Conservation (phyloP, 2,113 vertebrate genomes). For the Macrotus californicus region DNA sequence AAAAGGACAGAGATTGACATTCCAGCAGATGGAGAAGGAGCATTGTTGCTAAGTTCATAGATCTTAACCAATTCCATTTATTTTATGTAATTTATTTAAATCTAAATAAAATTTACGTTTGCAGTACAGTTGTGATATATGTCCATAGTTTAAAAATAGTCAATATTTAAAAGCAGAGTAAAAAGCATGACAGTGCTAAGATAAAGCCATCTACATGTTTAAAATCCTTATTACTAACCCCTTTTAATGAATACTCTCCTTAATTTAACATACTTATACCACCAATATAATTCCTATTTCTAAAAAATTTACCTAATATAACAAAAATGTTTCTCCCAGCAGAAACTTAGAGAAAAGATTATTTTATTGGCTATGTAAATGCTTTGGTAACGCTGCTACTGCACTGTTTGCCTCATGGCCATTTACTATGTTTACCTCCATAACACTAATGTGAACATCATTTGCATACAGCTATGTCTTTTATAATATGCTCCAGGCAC, state of each 20-base stretch:
- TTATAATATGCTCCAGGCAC: background rate
- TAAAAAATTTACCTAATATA: background rate
- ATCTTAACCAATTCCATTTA: background rate
- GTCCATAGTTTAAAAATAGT: background rate
- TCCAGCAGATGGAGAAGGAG: background rate
- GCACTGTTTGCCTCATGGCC: background rate
- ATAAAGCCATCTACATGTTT: background rate
- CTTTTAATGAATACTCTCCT: background rate
- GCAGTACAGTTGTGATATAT: background rate
- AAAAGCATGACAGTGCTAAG: background rate
- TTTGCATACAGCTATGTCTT: background rate
- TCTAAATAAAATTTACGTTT: conserved; percentile 1
- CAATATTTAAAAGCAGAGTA: background rate
- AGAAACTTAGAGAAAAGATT: background rate
- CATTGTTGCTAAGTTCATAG: background rate
- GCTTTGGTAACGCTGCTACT: background rate
- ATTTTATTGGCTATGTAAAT: background rate
- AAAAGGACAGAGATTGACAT: background rate
- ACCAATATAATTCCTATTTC: background rate
- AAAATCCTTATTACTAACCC: background rate
- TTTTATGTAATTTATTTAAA: background rate
- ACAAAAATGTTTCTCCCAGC: background rate
- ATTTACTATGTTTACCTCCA: background rate
- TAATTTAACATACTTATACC: background rate
- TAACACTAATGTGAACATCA: background rate